Conservation (phyloP, 2,888 invertebrate genomes). For the Ephialtes manifestator region DNA sequence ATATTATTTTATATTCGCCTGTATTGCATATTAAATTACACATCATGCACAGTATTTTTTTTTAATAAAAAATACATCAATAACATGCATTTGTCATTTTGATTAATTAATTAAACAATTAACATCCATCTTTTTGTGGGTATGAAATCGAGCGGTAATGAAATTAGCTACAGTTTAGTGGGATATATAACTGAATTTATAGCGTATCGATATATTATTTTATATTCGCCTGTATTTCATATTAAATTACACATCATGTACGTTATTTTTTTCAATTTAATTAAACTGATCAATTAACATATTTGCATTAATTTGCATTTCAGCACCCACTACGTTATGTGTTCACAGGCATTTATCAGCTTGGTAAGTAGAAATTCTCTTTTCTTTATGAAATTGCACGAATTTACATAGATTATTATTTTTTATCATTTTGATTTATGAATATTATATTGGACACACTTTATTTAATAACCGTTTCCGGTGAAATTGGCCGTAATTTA, state of each 20-base stretch:
- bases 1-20: no score
- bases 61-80: background rate
- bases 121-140: background rate
- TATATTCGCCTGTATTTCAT: no score
- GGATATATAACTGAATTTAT: background rate
- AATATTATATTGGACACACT: background rate
- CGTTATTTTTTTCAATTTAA: no score
- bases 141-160: no score
- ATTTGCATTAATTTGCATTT: no score
- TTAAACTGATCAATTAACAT: no score
- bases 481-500: no score
- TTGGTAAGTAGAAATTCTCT: background rate
- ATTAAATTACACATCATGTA: no score
- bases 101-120: background rate
- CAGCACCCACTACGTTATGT: constrained; percentile 62
- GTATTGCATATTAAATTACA: no score
- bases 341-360: background rate
- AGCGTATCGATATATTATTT: no score
- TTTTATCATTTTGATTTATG: background rate
- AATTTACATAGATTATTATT: background rate
- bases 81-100: background rate
- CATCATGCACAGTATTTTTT: no score
- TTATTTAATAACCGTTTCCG: no score
- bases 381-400: background rate
- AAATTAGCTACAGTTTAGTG: background rate